Base-by-base conservation (phyloP, 2,888 invertebrate genomes). In the Chrysolina haemoptera region DNA sequence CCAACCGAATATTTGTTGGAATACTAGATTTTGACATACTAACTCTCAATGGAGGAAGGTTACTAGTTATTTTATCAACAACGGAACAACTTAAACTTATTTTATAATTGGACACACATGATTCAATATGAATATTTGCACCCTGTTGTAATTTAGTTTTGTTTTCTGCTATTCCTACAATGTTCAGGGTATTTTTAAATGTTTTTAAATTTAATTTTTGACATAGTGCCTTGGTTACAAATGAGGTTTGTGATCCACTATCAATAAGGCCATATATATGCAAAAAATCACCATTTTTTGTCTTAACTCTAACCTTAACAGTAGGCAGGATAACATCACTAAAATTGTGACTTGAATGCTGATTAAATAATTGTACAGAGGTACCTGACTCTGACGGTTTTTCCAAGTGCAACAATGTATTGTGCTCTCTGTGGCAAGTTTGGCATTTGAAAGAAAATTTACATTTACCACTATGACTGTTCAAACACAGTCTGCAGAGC, bases 131-230 rank as follows among this genome's bases (percentile, higher is more conserved):
- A n/a, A n/a, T n/a, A n/a, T n/a, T n/a, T n/a, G n/a, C n/a, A n/a
- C n/a, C n/a, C n/a, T n/a, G n/a, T n/a, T 16, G 22, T 22, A 18
- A 20, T 64, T 22, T 41, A 41, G 43, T 43, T 12, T 10, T 64
- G 40, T 16, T n/a, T n/a, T n/a, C n/a, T n/a, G n/a, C n/a, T n/a
- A n/a, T n/a, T n/a, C n/a, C n/a, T n/a, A n/a, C n/a, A n/a, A n/a
- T n/a, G n/a, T n/a, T n/a, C n/a, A n/a, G n/a, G n/a, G n/a, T n/a
- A n/a, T n/a, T n/a, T n/a, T 64, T 35, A 64, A 64, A 41, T 10
- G 43, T 64, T 64, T 64, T 64, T 43, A 64, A 9, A 9, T 64
- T 64, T 20, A 64, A 46, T 64, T 64, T 64, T 64, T 64, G 40
- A 5, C 11, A 16, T 14, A 64, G 16, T 6, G 16, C 46, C 18